Evolutionary conservation across 2,797 vertebrate species (phyloP), one percentile per base, ranked within the genome.

Genomic region (Gambusia yucatana): DNA sequence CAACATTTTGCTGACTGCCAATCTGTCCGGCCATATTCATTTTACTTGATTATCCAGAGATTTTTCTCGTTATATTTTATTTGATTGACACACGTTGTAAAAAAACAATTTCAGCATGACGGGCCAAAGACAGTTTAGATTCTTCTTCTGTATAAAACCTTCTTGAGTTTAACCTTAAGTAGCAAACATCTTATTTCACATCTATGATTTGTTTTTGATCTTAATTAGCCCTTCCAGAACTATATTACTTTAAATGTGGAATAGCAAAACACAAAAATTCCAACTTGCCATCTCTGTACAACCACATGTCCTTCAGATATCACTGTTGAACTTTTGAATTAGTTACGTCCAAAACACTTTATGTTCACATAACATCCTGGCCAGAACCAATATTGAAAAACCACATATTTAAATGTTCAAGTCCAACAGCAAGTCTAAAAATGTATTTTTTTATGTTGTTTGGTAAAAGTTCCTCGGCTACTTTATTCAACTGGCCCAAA

Each of bases 41-140:
- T 77, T 84, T 28, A 46, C 30, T 73, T 74, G 72, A 75, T 79
- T 17, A 52, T 36, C 22, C 1, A 46, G 25, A 79, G 36, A 76
- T 63, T n/a, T 75, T 78, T n/a, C 48, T 84, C 28, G 70, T 84
- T 57, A 67, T 28, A 50, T 63, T 69, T 5, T 59, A 70, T 82
- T 67, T 52, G 69, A 77, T 1, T 67, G 47, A 83, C 71, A 73
- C 52, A 59, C 33, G 59, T n/a, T 10, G 69, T 82, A 70, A 44
- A 44, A 22, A 4, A 9, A 39, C 39, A 44, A 52, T 79, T 39
- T 76, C 43, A 25, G 63, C 48, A 1, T 39, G 36, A 17, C 41
- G 50, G 63, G 41, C 0, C 7, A 22, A 8, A 55, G 52, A 75
- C 39, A 7, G 25, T 14, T 55, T 22, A 11, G 33, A 41, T 0